These are phyloP conservation scores for Lerista edwardsae DNA, from an alignment of 2,797 vertebrate genomes.

Conservation along the genomic window DNA sequence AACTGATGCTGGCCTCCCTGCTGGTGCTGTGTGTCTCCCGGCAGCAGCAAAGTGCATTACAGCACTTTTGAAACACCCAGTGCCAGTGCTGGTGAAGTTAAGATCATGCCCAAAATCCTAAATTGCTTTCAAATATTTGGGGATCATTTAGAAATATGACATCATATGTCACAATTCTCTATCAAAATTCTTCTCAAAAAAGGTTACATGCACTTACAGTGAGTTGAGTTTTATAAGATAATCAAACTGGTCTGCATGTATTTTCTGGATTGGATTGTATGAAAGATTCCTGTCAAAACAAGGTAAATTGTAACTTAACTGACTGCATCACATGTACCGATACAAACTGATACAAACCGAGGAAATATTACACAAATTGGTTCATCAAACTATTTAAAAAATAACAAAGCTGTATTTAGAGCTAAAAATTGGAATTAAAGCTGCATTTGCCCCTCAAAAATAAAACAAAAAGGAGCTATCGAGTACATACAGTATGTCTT, in stretches of 20 bases:
- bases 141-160: not conserved
- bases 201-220: slow-evolving; percentile 87
- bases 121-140: not conserved
- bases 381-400: not conserved
- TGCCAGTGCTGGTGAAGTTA: too few species aligned
- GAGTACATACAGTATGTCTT: not conserved
- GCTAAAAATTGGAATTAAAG: not conserved
- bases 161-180: not conserved
- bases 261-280: slow-evolving; percentile 89
- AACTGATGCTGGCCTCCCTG: too few species aligned
- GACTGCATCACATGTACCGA: not conserved
- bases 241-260: slow-evolving; percentile 91
- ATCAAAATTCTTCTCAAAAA: slow-evolving; percentile 15
- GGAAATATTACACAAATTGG: too few species aligned
- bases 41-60: too few species aligned
- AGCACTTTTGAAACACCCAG: too few species aligned
- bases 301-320: not conserved
- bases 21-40: too few species aligned
- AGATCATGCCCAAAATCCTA: too few species aligned
- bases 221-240: slow-evolving; percentile 90
- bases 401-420: not conserved
- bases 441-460: not conserved
- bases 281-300: slow-evolving; percentile 76
- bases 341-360: not conserved
- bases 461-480: too few species aligned